These are phyloP conservation scores for Ondatra zibethicus DNA, from an alignment of 2,113 vertebrate genomes.

Conservation along the genomic window DNA sequence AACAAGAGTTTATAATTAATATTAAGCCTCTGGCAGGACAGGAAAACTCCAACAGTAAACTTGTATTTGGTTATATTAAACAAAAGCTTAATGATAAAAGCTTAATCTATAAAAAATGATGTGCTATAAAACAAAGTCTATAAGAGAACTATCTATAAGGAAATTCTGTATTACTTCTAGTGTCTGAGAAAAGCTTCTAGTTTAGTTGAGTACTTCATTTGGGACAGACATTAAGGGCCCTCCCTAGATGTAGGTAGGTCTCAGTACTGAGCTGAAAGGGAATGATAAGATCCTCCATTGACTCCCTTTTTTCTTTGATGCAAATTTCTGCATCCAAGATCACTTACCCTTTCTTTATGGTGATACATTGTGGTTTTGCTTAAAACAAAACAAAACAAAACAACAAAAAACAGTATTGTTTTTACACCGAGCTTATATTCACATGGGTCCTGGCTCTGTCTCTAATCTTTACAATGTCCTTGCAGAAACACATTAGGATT, in stretches of 20 bases:
- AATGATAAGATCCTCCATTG: background rate
- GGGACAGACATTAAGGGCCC: background rate
- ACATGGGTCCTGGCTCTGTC: background rate
- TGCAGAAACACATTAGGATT: background rate
- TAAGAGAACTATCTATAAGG: conserved; percentile 3
- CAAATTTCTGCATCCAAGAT: background rate
- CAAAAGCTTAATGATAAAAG: background rate
- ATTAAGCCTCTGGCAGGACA: no score
- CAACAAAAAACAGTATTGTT: background rate
- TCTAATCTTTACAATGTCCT: background rate
- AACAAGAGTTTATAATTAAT: no score
- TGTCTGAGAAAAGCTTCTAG: conserved; percentile 13
- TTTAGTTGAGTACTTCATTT: background rate
- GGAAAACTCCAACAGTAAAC: background rate
- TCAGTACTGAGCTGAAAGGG: background rate
- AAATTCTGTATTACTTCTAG: conserved; percentile 31
- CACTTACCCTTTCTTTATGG: background rate
- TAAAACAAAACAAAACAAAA: background rate
- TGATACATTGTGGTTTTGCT: background rate
- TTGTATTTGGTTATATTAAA: background rate
- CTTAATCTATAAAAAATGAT: background rate
- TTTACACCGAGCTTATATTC: background rate
- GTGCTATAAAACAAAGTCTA: background rate
- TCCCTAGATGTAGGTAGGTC: background rate
- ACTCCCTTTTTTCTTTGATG: background rate